phyloP scores from a whole-genome alignment of 2,797 vertebrate species.

The Netta rufina region DNA sequence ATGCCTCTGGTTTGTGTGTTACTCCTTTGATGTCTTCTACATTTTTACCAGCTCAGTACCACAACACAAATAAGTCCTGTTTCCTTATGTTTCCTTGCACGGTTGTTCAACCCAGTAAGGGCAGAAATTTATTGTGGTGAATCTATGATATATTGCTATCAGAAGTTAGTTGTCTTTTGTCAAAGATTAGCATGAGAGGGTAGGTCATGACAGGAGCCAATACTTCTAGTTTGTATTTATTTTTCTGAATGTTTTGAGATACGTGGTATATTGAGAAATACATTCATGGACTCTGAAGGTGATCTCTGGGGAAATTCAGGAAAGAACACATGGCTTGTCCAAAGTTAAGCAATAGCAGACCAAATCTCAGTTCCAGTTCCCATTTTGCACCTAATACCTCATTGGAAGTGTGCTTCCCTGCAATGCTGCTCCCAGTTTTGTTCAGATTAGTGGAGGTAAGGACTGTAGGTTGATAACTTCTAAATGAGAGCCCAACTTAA shows the following conservation, averaged over 20 bases:
- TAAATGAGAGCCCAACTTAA: background rate
- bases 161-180: background rate
- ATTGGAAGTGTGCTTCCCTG: background rate
- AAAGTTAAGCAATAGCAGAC: background rate
- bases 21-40: background rate
- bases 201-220: background rate
- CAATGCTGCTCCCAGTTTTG: background rate
- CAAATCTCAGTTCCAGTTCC: background rate
- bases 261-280: background rate
- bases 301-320: background rate
- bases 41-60: background rate
- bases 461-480: background rate
- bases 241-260: background rate
- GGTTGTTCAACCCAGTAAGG: background rate
- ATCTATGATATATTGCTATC: background rate
- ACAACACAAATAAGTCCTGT: background rate
- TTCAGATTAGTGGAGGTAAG: background rate
- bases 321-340: background rate
- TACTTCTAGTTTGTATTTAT: background rate
- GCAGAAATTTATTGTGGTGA: background rate
- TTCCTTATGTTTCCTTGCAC: background rate
- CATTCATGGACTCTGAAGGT: background rate
- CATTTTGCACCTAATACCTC: background rate
- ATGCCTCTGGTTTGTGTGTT: background rate
- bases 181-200: background rate